Evolutionary conservation across 2,113 vertebrate species (phyloP).

Genomic region (Atherinomorus stipes): DNA sequence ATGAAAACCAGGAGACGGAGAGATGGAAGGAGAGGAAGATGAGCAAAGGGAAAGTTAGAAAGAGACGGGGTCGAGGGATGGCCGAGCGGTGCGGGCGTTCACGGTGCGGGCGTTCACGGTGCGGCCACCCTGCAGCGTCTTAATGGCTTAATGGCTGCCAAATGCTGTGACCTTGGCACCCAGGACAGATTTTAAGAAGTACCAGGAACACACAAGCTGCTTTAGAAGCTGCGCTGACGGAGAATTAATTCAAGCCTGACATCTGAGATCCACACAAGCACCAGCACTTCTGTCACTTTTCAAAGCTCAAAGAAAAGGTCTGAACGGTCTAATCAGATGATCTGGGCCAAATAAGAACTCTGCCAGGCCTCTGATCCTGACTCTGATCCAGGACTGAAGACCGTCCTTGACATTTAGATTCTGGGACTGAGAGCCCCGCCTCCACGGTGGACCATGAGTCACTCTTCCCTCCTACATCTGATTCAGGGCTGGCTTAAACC

Average conservation of each 20-base stretch:
- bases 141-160: conserved; percentile 70
- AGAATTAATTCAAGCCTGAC: conserved; percentile 39
- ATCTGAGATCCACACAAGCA: conserved; percentile 33
- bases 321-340: too few species aligned
- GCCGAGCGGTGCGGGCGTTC: conserved; percentile 21
- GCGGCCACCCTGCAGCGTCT: conserved; percentile 45
- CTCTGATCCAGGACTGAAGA: too few species aligned
- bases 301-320: too few species aligned
- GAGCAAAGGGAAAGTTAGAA: not conserved
- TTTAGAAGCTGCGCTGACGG: conserved; percentile 53
- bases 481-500: too few species aligned
- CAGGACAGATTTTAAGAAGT: conserved; percentile 57
- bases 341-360: too few species aligned
- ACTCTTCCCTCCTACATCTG: too few species aligned
- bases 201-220: conserved; percentile 69
- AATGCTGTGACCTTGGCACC: conserved; percentile 65
- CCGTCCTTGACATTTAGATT: too few species aligned
- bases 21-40: too few species aligned
- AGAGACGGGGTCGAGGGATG: not conserved
- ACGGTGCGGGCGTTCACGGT: conserved; percentile 36
- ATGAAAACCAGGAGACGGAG: accelerated
- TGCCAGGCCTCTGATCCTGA: too few species aligned
- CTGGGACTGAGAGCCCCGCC: too few species aligned
- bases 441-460: too few species aligned
- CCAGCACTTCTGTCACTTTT: conserved; percentile 19